Evolutionary conservation across 2,797 vertebrate genomes (phyloP), one percentile per base, ranked within the genome.

Genomic region (Mycteria americana): DNA sequence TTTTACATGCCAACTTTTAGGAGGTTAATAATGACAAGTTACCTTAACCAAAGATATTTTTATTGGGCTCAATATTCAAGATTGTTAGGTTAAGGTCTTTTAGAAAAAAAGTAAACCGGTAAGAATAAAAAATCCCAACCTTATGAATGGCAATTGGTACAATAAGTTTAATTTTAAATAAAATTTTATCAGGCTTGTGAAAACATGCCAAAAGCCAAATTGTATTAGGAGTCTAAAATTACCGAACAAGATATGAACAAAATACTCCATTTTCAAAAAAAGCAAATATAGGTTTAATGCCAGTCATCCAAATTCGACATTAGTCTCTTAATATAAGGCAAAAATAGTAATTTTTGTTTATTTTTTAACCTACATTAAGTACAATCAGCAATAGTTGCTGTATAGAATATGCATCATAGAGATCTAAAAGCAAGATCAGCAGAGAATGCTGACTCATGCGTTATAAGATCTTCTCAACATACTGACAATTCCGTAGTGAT

Each of bases 1-100:
- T 59, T 64, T 75, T 57, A 95, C 33, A 21, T 50, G 14, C 18
- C 41, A 50, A 11, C 54, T 79, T 77, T 45, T 54, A 65, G 69
- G 75, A 96, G 53, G 25, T 89, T 88, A 93, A 90, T 90, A 93
- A 83, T 54, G 82, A 93, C 80, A 79, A 86, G n/a, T 81, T 59
- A 85, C 92, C 76, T 89, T 96, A 97, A 83, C 73, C 84, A 94
- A 97, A 91, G 67, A 30, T 70, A 90, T n/a, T 90, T 97, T 96
- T 96, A 95, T 79, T 95, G 11, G 57, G 54, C 94, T 92, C 39
- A 88, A 10, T 92, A 87, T 83, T 80, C 68, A 89, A 94, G 64
- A 93, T 80, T n/a, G 33, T n/a, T 74, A 94, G 33, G 46, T 90
- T 91, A 92, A 94, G 65, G 73, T 75, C 60, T 89, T 88, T 70